phyloP scores from a whole-genome alignment of 2,888 invertebrate genomes.

The Agrotis puta region DNA sequence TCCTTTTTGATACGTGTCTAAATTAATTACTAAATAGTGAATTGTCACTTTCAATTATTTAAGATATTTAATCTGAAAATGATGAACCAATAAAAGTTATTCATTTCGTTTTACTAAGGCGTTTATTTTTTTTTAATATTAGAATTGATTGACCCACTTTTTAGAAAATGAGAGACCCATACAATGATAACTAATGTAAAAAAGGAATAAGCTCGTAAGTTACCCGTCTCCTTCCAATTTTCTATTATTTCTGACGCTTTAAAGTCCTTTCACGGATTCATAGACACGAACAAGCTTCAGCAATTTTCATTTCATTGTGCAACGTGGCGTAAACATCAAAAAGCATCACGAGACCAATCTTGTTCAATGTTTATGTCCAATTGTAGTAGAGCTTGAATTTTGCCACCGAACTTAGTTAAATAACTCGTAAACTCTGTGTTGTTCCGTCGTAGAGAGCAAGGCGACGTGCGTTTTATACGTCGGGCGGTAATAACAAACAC shows the following conservation, averaged over 20 bases:
- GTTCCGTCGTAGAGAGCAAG: conserved; percentile 36
- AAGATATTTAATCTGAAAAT: conserved; percentile 12
- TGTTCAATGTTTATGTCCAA: conserved; percentile 23
- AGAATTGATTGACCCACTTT: conserved; percentile 6
- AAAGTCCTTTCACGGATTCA: neutral
- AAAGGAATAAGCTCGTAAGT: neutral
- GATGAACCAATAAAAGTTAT: conserved; percentile 16
- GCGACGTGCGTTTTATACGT: conserved; percentile 59
- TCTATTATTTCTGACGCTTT: neutral
- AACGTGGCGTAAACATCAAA: conserved; percentile 17
- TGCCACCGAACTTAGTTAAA: conserved; percentile 48
- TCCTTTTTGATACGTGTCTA: no score
- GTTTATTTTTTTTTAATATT: conserved; percentile 15
- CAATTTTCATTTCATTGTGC: conserved; percentile 25
- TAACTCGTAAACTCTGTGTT: conserved; percentile 45
- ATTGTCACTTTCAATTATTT: no score
- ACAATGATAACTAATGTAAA: neutral
- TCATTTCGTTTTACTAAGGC: conserved; percentile 31
- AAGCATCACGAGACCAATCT: conserved; percentile 30
- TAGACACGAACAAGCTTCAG: conserved; percentile 2
- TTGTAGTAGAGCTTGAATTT: conserved; percentile 21
- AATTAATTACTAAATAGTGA: no score
- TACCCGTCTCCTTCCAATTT: neutral
- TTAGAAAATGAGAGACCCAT: neutral
- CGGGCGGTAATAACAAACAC: conserved; percentile 60